These are phyloP conservation scores for Tetrax tetrax DNA, from an alignment of 2,113 vertebrate genomes.

Conservation along the genomic window DNA sequence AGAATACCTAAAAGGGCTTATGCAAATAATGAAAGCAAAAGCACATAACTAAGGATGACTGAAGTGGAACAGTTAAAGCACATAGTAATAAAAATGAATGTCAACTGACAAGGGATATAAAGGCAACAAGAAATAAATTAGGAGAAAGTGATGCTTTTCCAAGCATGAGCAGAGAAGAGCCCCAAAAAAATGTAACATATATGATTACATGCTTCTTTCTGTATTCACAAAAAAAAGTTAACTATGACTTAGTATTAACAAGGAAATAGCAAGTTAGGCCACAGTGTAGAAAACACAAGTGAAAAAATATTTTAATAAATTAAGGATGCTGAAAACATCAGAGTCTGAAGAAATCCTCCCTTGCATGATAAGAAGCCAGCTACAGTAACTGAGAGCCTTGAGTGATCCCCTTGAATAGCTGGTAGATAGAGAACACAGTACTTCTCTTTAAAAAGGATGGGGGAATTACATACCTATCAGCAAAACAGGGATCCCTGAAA, in stretches of 20 bases:
- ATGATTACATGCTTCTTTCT: not conserved
- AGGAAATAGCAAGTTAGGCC: not conserved
- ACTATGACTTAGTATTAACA: not conserved
- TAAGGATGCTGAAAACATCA: not conserved
- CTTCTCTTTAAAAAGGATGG: not conserved
- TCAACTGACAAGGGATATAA: not conserved
- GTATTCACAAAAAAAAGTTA: not conserved
- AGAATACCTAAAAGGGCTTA: not conserved
- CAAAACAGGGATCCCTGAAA: not conserved
- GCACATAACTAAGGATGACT: not conserved
- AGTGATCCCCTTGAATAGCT: not conserved
- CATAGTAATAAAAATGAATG: not conserved
- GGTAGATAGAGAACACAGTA: not conserved
- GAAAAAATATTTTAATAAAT: not conserved
- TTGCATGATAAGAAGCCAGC: not conserved
- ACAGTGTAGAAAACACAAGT: not conserved
- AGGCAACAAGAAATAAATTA: not conserved
- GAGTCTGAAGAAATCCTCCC: not conserved
- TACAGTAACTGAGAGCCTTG: not conserved
- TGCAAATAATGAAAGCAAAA: not conserved
- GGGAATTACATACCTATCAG: not conserved
- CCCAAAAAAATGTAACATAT: not conserved
- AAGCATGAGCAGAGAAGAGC: not conserved
- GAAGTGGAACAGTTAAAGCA: not conserved
- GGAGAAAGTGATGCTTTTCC: not conserved